Percentiles rank a stretch among this genome's conserved stretches.
Conservation (phyloP, 1,140 invertebrate species). For the Danaus plexippus region DNA sequence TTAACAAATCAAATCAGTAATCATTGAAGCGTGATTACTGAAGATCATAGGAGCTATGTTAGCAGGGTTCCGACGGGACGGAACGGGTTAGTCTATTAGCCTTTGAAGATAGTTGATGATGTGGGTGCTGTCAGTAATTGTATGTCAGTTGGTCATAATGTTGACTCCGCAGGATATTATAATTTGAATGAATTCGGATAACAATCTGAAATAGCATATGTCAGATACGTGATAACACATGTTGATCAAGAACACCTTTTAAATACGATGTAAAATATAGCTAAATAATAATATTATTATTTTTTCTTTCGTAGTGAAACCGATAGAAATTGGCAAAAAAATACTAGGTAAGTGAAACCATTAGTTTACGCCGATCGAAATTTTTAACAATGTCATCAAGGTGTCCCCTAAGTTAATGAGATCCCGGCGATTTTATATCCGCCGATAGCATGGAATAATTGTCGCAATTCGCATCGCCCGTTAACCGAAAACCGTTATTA, state of each 20-base stretch:
- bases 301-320: no score
- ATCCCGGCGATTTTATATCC: conserved; percentile 37
- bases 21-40: conserved; percentile 19
- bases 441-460: conserved; percentile 62
- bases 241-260: no score
- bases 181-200: not conserved
- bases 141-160: conserved; percentile 9
- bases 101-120: conserved; percentile 36
- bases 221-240: no score
- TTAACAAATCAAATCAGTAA: conserved; percentile 8
- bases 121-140: conserved; percentile 29
- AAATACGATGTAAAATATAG: no score
- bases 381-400: conserved; percentile 36
- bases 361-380: conserved; percentile 8
- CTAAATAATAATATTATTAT: no score
- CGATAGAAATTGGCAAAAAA: no score
- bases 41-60: conserved; percentile 18
- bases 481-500: conserved; percentile 49
- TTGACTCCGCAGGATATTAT: not conserved
- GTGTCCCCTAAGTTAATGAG: conserved; percentile 40
- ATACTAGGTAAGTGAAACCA: no score
- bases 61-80: conserved; percentile 22
- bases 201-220: no score
- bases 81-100: conserved; percentile 28
- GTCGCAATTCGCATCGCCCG: conserved; percentile 59